phyloP scores from a whole-genome alignment of 53 echinoderm and acorn worm species.

The Glandiceps talaboti region DNA sequence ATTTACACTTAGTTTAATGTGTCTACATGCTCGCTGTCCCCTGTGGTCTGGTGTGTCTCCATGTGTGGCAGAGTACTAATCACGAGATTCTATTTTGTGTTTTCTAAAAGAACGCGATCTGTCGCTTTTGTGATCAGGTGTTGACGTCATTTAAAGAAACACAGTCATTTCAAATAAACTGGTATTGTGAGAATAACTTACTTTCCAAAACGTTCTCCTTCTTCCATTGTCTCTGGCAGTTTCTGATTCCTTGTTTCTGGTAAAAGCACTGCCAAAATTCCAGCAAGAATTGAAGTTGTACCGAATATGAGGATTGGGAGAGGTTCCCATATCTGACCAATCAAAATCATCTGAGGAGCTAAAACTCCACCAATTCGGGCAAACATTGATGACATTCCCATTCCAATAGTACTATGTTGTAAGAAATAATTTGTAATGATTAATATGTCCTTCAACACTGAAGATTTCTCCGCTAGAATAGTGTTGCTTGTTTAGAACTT shows the following conservation, averaged over 20 bases:
- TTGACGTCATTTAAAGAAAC: not conserved
- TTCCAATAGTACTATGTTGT: not conserved
- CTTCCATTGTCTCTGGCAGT: slow-evolving; percentile 59
- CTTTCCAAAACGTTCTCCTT: slow-evolving; percentile 45
- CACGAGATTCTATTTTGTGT: too few species aligned
- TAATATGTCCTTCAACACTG: too few species aligned
- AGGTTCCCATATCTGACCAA: slow-evolving; percentile 13
- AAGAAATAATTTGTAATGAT: too few species aligned
- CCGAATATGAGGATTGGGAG: slow-evolving; percentile 48
- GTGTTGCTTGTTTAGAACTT: too few species aligned
- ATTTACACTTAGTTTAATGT: too few species aligned
- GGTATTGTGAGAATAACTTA: slow-evolving; percentile 18
- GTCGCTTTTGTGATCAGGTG: not conserved
- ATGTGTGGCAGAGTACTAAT: too few species aligned
- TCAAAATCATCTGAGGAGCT: slow-evolving; percentile 33
- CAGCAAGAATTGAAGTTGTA: slow-evolving; percentile 35
- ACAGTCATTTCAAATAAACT: too few species aligned
- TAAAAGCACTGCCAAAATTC: slow-evolving; percentile 29
- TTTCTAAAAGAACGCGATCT: not conserved
- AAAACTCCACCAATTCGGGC: not conserved
- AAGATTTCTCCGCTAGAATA: too few species aligned
- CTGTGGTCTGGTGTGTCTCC: too few species aligned
- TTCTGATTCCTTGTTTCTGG: slow-evolving; percentile 48
- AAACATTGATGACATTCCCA: not conserved
- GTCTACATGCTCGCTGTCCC: too few species aligned